phyloP scores from a whole-genome alignment of 2,797 vertebrate genomes.

The Silurus aristotelis region DNA sequence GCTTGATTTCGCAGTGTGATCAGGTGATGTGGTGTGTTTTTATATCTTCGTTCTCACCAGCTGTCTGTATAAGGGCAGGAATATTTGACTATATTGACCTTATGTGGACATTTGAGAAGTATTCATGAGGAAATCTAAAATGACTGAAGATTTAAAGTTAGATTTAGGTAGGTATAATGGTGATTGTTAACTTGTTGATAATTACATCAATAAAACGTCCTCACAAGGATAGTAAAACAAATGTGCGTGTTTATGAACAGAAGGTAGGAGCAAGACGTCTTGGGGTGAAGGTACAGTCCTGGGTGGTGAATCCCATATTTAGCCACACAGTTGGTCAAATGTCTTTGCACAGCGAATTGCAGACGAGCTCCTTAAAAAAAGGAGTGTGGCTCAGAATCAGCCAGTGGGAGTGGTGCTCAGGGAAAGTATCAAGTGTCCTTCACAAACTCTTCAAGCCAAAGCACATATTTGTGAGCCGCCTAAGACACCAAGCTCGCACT shows the following conservation, averaged over 20 bases:
- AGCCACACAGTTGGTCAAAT: conserved; percentile 83
- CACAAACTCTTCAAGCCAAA: conserved; percentile 83
- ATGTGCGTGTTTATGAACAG: conserved; percentile 59
- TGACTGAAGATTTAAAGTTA: not conserved
- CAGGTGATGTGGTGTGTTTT: not conserved
- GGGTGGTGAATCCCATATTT: conserved; percentile 81
- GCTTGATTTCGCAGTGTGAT: not conserved
- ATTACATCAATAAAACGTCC: not conserved
- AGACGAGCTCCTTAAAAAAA: conserved; percentile 71
- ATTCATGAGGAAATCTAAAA: not conserved
- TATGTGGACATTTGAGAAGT: not conserved
- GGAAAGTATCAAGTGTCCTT: conserved; percentile 88
- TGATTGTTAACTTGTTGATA: not conserved
- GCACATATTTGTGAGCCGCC: conserved; percentile 85
- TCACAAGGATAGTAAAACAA: not conserved
- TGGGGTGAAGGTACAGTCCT: conserved; percentile 57
- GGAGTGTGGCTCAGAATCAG: conserved; percentile 48
- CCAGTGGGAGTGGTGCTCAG: conserved; percentile 77
- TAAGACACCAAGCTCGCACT: conserved; percentile 77
- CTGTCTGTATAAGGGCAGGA: not conserved
- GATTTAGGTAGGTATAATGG: conserved; percentile 34
- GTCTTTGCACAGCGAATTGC: conserved; percentile 82
- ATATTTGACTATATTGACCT: not conserved
- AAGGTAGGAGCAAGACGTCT: conserved; percentile 66
- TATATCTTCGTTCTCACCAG: not conserved